Evolutionary conservation across 2,888 invertebrate genomes (phyloP), one percentile per base, ranked within the genome.

Genomic region (Chirona hameri): DNA sequence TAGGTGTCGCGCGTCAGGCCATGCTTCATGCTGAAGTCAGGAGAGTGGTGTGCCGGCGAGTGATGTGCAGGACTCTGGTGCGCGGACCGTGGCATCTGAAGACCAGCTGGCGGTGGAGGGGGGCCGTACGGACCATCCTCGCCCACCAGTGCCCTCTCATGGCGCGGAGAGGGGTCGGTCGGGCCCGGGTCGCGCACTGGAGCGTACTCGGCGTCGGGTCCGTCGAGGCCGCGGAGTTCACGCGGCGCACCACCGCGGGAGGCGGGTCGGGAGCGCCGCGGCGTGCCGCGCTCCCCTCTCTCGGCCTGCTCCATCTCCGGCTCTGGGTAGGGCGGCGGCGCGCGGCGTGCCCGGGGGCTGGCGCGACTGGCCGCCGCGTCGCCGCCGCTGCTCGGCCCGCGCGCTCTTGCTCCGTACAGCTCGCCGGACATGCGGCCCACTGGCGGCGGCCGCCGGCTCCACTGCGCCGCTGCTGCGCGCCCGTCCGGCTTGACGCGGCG

Each of bases 251-350:
- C 83, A 91, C 84, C 91, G 82, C 92, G 89, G 86, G 93, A 93
- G 85, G 93, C 88, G 82, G 92, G 92, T 81, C 91, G 88, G 85
- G 91, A 91, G 87, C 92, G 89, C 21, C 85, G 83, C 81, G 86
- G 82, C 79, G 84, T 83, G 82, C 84, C 85, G 21, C 85, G 83
- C 15, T 84, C 76, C 31, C 12, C 0, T 39, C 3, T 4, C 21
- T 76, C 57, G 3, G 57, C 18, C 21, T 3, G 12, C 3, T 12
- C 57, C 18, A 57, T 12, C 12, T 9, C 57, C 14, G 57, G 18
- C 57, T 12, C 12, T 18, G 10, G 57, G 21, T 21, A 18, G 57
- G 57, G 18, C 21, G 57, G 21, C 57, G 57, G 65, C 24, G 18
- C n/a, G 4, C 65, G 65, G n/a, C 65, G 65, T 5, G n/a, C n/a